Percentiles rank a stretch among this genome's conserved stretches.
These are phyloP conservation scores for Noturus placidus DNA, from an alignment of 2,113 vertebrate species.

Conservation along the genomic window DNA sequence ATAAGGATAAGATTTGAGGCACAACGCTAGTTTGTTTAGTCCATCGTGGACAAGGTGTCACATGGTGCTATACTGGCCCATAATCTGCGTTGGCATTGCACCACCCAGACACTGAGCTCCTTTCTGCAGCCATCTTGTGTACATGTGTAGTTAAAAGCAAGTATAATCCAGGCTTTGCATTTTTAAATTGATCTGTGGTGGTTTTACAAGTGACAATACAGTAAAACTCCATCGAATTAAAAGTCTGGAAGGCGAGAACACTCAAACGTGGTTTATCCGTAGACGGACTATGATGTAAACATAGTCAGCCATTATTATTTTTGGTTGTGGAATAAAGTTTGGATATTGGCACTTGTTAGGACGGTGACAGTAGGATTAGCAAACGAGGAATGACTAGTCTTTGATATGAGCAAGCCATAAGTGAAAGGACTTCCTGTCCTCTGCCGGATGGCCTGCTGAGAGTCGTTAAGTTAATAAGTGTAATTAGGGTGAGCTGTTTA, in stretches of 20 bases:
- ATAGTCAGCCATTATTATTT: not conserved
- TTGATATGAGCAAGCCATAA: conserved; percentile 15
- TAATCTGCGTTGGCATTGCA: not conserved
- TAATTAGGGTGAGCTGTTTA: conserved; percentile 46
- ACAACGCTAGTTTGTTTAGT: not conserved
- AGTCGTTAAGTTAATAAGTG: conserved; percentile 48
- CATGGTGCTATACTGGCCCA: not conserved
- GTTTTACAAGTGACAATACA: not conserved
- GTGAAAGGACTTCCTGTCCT: conserved; percentile 38
- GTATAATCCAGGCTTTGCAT: not conserved
- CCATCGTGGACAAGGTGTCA: not conserved
- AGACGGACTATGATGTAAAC: conserved; percentile 1
- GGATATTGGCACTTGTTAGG: not conserved
- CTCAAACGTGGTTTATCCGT: not conserved
- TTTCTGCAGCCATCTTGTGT: not conserved
- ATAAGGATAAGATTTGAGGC: not conserved
- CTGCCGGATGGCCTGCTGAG: conserved; percentile 26
- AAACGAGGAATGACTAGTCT: conserved; percentile 11
- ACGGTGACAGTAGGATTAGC: conserved; percentile 5
- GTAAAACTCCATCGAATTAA: not conserved
- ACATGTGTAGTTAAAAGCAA: not conserved
- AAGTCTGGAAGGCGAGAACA: not conserved
- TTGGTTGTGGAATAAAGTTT: not conserved
- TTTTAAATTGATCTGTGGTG: not conserved
- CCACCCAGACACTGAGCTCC: not conserved